Base-by-base conservation (phyloP, 2,888 invertebrate genomes). In the Heliconius erato region DNA sequence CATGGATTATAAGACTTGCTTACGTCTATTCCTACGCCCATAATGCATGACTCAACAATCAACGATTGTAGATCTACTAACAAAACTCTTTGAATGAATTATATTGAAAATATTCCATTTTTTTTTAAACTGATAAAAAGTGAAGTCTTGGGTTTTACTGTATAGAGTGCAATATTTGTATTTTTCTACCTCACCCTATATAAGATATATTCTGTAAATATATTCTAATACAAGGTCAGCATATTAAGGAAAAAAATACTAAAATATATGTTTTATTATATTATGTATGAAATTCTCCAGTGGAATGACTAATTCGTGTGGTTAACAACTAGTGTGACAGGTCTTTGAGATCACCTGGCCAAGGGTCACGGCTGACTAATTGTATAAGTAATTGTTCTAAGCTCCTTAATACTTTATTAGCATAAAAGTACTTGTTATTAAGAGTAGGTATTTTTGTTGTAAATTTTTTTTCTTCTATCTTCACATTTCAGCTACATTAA, bases 321-420 rank as follows among this genome's bases (percentile, higher is more conserved):
- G 16, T 76, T 44, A 23, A 83, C 79, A 79, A 84, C 79, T 82
- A 83, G 82, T 32, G 63, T 74, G 81, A 77, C 79, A 74, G 63
- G 79, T 72, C 82, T 81, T 74, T 32, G 71, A 69, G 76, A 67
- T 63, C 74, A 71, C 77, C 82, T 77, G 71, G 71, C 78, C 78
- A 79, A 79, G 76, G 71, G 85, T 83, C 83, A 85, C 28, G 82
- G 84, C 65, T 77, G 59, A 32, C 54, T 82, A 83, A 84, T 84
- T 72, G 59, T 84, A 32, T 65, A 68, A 28, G 40, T 63, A 79
- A 82, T 82, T 82, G 59, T 32, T 49, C 19, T 72, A 81, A 44
- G 26, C 59, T 32, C 26, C 65, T 81, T 65, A 81, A 69, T 28
- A 26, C 71, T 63, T 26, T 74, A 67, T 40, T 54, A 35, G 65